A percentile compares a stretch with the other conserved stretches of the same genome.
Evolutionary conservation across 2,113 vertebrate genomes (phyloP).

Genomic region (Ursus arctos): DNA sequence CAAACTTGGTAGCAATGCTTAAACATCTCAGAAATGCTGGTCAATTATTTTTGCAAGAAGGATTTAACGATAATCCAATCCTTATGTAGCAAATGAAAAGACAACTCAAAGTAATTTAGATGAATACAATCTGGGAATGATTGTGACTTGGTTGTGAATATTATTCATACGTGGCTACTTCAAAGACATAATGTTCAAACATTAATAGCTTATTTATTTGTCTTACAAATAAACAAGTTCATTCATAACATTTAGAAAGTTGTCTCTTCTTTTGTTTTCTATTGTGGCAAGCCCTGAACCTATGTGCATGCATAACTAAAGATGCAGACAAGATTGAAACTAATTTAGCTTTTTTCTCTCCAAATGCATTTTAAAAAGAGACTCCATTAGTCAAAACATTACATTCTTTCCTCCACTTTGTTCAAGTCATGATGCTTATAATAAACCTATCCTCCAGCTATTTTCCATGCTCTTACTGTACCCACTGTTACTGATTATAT

Average conservation of each 20-base stretch:
- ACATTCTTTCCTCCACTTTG: constrained; percentile 21
- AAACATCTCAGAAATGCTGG: background rate
- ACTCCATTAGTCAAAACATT: constrained; percentile 66
- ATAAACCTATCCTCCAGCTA: constrained; percentile 65
- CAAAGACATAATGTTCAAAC: background rate
- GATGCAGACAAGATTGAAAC: constrained; percentile 54
- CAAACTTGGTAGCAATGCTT: background rate
- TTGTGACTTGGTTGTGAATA: background rate
- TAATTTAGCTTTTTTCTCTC: constrained; percentile 69
- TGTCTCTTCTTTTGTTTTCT: constrained; percentile 63
- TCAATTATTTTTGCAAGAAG: background rate
- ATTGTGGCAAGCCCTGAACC: constrained; percentile 58
- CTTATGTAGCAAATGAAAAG: constrained; percentile 79
- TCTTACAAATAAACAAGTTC: constrained; percentile 74
- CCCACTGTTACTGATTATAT: constrained; percentile 35
- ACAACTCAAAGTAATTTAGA: constrained; percentile 82
- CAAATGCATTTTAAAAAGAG: constrained; percentile 66
- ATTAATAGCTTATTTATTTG: constrained; percentile 60
- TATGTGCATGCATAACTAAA: constrained; percentile 41
- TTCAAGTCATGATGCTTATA: constrained; percentile 47
- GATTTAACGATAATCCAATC: constrained; percentile 67
- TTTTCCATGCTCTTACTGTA: constrained; percentile 48
- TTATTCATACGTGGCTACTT: background rate
- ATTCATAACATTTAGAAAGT: constrained; percentile 69
- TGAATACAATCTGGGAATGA: background rate